Evolutionary conservation across 2,113 vertebrate genomes (phyloP), one percentile per base, ranked within the genome.

Genomic region (Tetrax tetrax): DNA sequence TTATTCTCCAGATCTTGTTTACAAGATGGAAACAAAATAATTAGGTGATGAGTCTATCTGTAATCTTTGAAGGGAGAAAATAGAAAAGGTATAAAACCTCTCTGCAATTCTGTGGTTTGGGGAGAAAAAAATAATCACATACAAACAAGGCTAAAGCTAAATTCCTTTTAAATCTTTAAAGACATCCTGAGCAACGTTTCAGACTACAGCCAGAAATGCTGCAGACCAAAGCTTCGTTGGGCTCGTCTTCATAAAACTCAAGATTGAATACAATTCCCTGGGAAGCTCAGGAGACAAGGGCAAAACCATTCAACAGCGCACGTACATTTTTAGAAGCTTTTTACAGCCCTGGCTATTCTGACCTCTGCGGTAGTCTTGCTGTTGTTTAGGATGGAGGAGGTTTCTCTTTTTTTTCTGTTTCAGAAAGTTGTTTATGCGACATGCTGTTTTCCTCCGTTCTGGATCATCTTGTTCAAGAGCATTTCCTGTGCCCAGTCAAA

Each of bases 111-210:
- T 60, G 53, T 84, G 65, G 83, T 69, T 93, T 93, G 10, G 33
- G 11, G 4, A 23, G 51, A 72, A 87, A 53, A 45, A 53, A 69
- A 35, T 51, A 48, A 51, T n/a, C 19, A 57, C 79, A 92, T 38
- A 75, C 14, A 78, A 81, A 83, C 66, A 96, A 83, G 4, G 3
- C 47, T 68, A 43, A 87, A 83, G 31, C 60, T 66, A 76, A 95
- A 83, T 80, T 96, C n/a, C 80, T 90, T 94, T 94, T 94, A 87
- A 96, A 95, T 90, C 87, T 95, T 91, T 91, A 92, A 96, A 95
- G 75, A 92, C 57, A 77, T 90, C 72, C 69, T 86, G 71, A 88
- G 56, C 60, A 78, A 41, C 2, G 0, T 59, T 93, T 91, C 86
- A 68, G 47, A 63, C 48, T 69, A 51, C 50, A 76, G 53, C 25